phyloP scores from a whole-genome alignment of 2,113 vertebrate species.

The Cnemophilus loriae region DNA sequence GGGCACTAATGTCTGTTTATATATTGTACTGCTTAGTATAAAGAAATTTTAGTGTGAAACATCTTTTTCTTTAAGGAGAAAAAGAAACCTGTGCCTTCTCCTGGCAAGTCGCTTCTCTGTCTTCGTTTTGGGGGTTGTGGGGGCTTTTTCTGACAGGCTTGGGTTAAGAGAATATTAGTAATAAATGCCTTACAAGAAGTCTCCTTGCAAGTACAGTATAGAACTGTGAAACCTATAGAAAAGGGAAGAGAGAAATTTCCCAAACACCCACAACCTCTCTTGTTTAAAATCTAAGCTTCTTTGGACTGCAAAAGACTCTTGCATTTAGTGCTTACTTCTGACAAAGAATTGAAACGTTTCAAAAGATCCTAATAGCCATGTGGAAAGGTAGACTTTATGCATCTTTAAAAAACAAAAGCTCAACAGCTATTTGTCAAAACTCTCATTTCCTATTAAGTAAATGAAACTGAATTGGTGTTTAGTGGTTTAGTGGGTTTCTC shows the following conservation, averaged over 20 bases:
- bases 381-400: background rate
- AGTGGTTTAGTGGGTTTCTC: conserved; percentile 28
- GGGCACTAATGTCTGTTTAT: conserved; percentile 23
- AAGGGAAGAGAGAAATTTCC: background rate
- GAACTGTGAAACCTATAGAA: background rate
- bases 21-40: conserved; percentile 22
- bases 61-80: conserved; percentile 8
- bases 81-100: background rate
- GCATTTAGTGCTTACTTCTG: background rate
- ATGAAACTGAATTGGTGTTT: conserved; percentile 45
- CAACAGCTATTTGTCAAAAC: conserved; percentile 35
- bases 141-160: conserved; percentile 8
- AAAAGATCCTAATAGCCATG: background rate
- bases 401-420: background rate
- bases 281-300: background rate
- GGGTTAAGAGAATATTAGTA: conserved; percentile 24
- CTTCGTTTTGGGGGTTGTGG: background rate
- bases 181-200: background rate
- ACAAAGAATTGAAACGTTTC: background rate
- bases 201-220: background rate
- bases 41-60: conserved; percentile 37
- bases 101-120: conserved; percentile 10
- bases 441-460: conserved; percentile 68
- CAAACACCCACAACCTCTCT: background rate
- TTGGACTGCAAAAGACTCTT: background rate